These are phyloP conservation scores for Centropus bengalensis DNA, from an alignment of 2,113 vertebrate genomes.

Conservation along the genomic window DNA sequence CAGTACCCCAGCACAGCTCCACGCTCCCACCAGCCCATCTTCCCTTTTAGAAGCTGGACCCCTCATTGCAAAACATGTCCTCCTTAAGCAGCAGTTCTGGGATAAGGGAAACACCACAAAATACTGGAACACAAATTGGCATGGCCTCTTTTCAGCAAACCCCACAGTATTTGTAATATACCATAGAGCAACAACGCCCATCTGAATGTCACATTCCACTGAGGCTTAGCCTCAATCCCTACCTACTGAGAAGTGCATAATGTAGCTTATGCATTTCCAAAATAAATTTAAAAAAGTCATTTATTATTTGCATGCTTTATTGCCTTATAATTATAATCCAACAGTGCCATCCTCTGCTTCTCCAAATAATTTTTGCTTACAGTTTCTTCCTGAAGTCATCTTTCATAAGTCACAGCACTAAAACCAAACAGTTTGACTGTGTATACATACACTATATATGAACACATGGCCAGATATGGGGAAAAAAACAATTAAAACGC, in stretches of 20 bases:
- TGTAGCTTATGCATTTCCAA: neutral
- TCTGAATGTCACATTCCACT: neutral
- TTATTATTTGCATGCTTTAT: slow-evolving; percentile 51
- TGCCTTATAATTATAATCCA: slow-evolving; percentile 71
- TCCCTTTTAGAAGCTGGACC: neutral
- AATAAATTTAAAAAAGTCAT: neutral
- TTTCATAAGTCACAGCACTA: neutral
- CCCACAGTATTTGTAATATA: neutral
- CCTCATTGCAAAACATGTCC: neutral
- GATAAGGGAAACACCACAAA: neutral
- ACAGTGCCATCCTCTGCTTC: slow-evolving; percentile 75
- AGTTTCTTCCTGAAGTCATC: neutral
- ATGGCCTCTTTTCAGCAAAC: neutral
- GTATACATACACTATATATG: neutral
- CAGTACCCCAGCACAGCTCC: neutral
- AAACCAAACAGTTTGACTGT: neutral
- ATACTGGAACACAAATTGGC: neutral
- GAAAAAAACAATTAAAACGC: neutral
- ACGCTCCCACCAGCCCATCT: neutral
- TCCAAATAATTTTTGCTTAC: slow-evolving; percentile 61
- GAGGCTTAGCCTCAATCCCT: neutral
- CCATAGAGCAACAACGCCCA: neutral
- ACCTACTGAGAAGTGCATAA: neutral
- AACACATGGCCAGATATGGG: neutral
- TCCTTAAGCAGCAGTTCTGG: neutral